Conservation (phyloP, 2,113 vertebrate species). For the Diglossa brunneiventris region DNA sequence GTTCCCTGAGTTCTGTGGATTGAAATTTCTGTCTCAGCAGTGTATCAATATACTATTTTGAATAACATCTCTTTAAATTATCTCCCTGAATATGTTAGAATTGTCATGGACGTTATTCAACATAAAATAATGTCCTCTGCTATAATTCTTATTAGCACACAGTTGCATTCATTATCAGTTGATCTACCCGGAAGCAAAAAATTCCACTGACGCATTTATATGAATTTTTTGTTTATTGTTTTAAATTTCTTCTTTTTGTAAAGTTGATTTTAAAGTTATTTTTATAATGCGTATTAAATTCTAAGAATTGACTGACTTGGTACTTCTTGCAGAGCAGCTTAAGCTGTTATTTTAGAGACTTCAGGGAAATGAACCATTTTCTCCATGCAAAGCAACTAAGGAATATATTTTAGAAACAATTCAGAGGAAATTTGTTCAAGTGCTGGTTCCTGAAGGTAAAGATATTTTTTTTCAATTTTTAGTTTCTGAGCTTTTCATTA, state of each 20-base stretch:
- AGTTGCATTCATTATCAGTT: neutral
- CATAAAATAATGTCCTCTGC: neutral
- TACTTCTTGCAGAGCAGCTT: neutral
- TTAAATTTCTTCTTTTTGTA: neutral
- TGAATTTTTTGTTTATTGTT: neutral
- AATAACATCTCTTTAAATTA: neutral
- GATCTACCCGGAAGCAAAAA: neutral
- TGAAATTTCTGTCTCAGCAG: neutral
- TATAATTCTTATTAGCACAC: neutral
- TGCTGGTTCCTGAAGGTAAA: neutral
- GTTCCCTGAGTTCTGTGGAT: neutral
- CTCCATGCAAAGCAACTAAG: neutral
- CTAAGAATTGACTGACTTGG: neutral
- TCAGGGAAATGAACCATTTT: neutral
- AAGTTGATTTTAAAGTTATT: too few relatives aligned
- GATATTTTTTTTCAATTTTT: neutral
- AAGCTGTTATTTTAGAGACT: neutral
- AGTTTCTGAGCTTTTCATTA: neutral
- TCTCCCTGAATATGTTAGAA: neutral
- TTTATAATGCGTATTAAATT: neutral
- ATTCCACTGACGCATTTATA: neutral
- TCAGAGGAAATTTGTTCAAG: neutral
- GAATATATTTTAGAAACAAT: neutral
- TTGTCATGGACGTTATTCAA: neutral
- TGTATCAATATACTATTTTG: neutral